Conservation (phyloP, 2,113 vertebrate genomes). For the Hypomesus transpacificus region DNA sequence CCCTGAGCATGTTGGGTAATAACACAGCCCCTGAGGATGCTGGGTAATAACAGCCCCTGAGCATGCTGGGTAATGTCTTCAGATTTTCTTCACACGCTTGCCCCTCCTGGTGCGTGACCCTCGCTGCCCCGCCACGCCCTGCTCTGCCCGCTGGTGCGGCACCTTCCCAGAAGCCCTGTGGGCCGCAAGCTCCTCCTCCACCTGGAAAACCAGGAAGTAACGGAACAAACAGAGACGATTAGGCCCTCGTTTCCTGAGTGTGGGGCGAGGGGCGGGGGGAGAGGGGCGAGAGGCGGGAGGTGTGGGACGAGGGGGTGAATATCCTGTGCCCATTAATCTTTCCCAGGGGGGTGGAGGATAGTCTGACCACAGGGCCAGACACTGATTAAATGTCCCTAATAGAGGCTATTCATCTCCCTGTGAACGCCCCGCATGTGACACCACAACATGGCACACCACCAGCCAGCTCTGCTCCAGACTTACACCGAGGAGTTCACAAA, state of each 20-base stretch:
- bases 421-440: slow-evolving; percentile 65
- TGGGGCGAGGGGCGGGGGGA: neutral
- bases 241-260: slow-evolving; percentile 58
- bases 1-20: too few species aligned
- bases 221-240: slow-evolving; percentile 60
- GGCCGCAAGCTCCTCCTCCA: slow-evolving; percentile 34
- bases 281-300: neutral
- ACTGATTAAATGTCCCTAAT: slow-evolving; percentile 82
- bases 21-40: neutral
- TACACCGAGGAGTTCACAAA: slow-evolving; percentile 50
- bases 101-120: slow-evolving; percentile 27
- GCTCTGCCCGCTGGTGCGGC: slow-evolving; percentile 7
- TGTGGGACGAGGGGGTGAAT: slow-evolving; percentile 49
- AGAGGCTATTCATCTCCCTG: slow-evolving; percentile 72
- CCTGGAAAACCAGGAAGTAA: slow-evolving; percentile 42
- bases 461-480: slow-evolving; percentile 20
- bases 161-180: slow-evolving; percentile 32
- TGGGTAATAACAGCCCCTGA: neutral
- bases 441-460: slow-evolving; percentile 34
- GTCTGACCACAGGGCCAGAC: slow-evolving; percentile 59
- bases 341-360: slow-evolving; percentile 63
- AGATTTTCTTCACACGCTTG: slow-evolving; percentile 44
- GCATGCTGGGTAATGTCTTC: slow-evolving; percentile 1
- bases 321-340: slow-evolving; percentile 74
- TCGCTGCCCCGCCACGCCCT: slow-evolving; percentile 30